Evolutionary conservation across 2,888 invertebrate species (phyloP).

Genomic region (Arenicola marina): DNA sequence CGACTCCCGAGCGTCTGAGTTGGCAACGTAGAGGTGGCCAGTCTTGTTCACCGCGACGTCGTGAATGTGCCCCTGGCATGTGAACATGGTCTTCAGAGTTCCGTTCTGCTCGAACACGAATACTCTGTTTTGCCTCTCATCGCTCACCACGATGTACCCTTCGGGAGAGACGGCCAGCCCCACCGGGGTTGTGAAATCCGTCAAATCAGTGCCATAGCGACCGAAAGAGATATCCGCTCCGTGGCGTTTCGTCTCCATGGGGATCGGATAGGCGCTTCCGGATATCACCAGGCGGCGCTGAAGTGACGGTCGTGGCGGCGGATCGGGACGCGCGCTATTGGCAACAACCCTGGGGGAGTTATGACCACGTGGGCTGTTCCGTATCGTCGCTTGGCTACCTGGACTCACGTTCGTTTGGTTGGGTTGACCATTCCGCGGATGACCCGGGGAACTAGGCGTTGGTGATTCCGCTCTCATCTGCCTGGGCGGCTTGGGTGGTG

Average conservation of each 20-base stretch:
- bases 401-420: too few species aligned
- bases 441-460: background rate
- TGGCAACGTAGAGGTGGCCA: slow-evolving; percentile 43
- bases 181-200: slow-evolving; percentile 45
- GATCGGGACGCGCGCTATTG: background rate
- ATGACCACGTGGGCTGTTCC: background rate
- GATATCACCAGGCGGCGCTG: background rate
- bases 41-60: slow-evolving; percentile 40
- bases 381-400: too few species aligned
- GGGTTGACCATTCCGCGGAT: background rate
- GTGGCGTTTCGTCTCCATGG: background rate
- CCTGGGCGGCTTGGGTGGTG: background rate
- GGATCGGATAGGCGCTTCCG: background rate
- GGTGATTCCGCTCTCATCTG: background rate
- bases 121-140: slow-evolving; percentile 44
- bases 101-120: slow-evolving; percentile 44
- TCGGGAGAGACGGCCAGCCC: slow-evolving; percentile 42
- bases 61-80: slow-evolving; percentile 42
- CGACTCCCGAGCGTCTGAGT: slow-evolving; percentile 26
- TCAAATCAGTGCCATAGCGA: slow-evolving; percentile 40
- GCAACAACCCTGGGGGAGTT: background rate
- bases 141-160: slow-evolving; percentile 47
- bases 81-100: slow-evolving; percentile 35
- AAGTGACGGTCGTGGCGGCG: background rate
- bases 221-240: slow-evolving; percentile 35